Evolutionary conservation across 2,113 vertebrate species (phyloP).

Genomic region (Pluvianellus socialis): DNA sequence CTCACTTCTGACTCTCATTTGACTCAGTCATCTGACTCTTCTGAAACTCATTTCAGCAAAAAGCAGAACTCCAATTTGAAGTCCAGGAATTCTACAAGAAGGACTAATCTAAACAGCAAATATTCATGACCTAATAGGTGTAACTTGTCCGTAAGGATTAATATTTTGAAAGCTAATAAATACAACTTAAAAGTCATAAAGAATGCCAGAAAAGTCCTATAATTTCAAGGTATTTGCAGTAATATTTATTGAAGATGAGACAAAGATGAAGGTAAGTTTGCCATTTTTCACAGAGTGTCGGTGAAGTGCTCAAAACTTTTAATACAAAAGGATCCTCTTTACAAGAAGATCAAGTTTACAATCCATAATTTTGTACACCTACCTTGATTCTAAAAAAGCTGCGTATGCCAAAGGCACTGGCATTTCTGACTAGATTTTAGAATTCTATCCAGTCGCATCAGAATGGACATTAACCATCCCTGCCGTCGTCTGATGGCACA

Average conservation of each 20-base stretch:
- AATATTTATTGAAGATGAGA: slow-evolving; percentile 3
- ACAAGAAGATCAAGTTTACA: not conserved
- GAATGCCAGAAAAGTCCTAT: not conserved
- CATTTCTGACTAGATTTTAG: not conserved
- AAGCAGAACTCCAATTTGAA: not conserved
- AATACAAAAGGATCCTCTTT: not conserved
- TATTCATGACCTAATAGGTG: not conserved
- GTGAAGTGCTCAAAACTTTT: not conserved
- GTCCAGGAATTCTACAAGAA: not conserved
- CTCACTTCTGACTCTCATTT: not conserved
- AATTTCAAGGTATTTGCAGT: not conserved
- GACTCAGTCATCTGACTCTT: too few relatives aligned
- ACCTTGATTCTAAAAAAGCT: not conserved
- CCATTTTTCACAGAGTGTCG: not conserved
- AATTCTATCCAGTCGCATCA: not conserved
- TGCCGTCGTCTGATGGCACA: not conserved
- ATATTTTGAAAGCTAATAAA: not conserved
- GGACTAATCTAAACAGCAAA: not conserved
- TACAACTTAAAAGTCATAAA: not conserved
- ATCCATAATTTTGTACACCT: not conserved
- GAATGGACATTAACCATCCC: not conserved
- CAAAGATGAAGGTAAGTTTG: not conserved
- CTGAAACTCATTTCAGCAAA: not conserved
- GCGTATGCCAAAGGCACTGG: not conserved
- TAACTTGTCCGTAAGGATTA: not conserved